A percentile compares a stretch with the other conserved stretches of the same genome.
Evolutionary conservation across 92 coral and sea anemone genomes (phyloP).

Genomic region (Heteractis magnifica): DNA sequence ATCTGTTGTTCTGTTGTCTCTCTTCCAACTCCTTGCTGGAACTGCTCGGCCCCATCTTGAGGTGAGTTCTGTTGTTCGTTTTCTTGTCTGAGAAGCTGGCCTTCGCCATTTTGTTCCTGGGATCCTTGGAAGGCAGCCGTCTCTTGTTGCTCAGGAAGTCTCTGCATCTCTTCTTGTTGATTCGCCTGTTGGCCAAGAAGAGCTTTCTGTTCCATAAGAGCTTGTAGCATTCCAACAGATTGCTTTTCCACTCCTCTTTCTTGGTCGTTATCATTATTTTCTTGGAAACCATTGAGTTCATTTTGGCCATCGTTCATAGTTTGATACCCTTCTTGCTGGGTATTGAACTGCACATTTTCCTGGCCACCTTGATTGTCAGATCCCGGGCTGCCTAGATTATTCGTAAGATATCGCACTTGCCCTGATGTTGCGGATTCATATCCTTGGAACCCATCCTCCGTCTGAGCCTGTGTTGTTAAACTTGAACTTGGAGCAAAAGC

Average conservation of each 20-base stretch:
- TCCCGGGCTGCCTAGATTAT: not conserved
- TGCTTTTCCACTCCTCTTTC: slow-evolving; percentile 39
- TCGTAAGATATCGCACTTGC: not conserved
- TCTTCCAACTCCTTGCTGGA: slow-evolving; percentile 23
- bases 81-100: slow-evolving; percentile 19
- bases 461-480: not conserved
- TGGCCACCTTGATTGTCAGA: not conserved
- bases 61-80: slow-evolving; percentile 27
- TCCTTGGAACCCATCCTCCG: not conserved
- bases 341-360: slow-evolving; percentile 4
- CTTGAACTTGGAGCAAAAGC: slow-evolving; percentile 15
- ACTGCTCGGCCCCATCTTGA: slow-evolving; percentile 24
- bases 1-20: slow-evolving; percentile 4
- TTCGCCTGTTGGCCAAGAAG: slow-evolving; percentile 41
- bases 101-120: slow-evolving; percentile 23
- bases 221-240: slow-evolving; percentile 42
- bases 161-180: slow-evolving; percentile 35
- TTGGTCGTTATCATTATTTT: slow-evolving; percentile 6
- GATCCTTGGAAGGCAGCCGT: slow-evolving; percentile 18
- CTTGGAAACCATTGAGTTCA: not conserved
- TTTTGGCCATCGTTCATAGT: slow-evolving; percentile 8
- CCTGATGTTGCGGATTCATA: not conserved
- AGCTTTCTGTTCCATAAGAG: slow-evolving; percentile 45
- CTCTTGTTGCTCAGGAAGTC: slow-evolving; percentile 18
- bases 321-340: slow-evolving; percentile 18